Evolutionary conservation across 2,888 invertebrate genomes (phyloP).

Genomic region (Laspeyria flexula): DNA sequence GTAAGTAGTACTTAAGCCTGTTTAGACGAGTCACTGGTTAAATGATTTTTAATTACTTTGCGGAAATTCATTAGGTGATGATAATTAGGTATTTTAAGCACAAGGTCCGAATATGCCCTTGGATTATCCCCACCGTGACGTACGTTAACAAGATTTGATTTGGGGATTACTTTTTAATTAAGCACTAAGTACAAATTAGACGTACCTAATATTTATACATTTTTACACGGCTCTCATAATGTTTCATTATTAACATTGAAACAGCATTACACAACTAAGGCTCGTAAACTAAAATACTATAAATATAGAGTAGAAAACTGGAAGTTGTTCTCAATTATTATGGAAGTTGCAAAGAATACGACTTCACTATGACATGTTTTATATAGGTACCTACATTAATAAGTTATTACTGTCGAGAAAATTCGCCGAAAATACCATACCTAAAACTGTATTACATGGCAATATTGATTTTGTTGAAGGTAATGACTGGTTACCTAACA

Average conservation of each 20-base stretch:
- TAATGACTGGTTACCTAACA: conserved; percentile 7
- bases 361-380: no score
- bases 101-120: conserved; percentile 17
- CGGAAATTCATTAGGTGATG: conserved; percentile 24
- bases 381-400: no score
- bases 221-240: no score
- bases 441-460: not conserved
- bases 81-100: conserved; percentile 22
- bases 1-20: conserved; percentile 9
- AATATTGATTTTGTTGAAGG: conserved; percentile 27
- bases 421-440: not conserved
- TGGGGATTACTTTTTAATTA: not conserved
- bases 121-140: conserved; percentile 5
- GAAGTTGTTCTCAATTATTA: no score
- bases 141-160: not conserved
- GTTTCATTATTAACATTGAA: no score
- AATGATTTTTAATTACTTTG: conserved; percentile 34
- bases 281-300: no score
- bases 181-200: no score
- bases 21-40: conserved; percentile 9
- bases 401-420: not conserved
- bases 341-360: no score
- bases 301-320: no score
- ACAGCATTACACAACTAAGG: no score
- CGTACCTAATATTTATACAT: no score